Evolutionary conservation across 2,888 invertebrate species (phyloP).

Genomic region (Suillia variegata): DNA sequence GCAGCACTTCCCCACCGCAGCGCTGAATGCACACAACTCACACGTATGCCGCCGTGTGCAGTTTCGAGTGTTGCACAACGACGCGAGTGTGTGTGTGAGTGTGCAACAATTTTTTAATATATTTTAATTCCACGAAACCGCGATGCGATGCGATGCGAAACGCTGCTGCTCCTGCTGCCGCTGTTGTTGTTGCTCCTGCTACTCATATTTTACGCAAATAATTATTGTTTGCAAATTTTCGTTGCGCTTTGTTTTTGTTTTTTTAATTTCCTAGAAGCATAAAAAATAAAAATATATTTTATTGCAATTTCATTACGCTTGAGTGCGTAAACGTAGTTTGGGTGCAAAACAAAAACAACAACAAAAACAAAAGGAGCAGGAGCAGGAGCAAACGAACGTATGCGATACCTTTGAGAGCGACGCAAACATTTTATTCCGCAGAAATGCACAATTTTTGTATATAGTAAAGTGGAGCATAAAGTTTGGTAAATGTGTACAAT

Average conservation of each 20-base stretch:
- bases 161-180: too few species aligned
- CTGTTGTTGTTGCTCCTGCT: too few species aligned
- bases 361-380: neutral
- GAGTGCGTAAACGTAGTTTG: neutral
- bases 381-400: neutral
- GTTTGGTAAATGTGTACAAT: too few species aligned
- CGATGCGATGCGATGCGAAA: too few species aligned
- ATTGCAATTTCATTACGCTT: neutral
- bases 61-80: neutral
- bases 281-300: too few species aligned
- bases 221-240: neutral
- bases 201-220: conserved; percentile 1
- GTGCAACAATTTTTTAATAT: too few species aligned
- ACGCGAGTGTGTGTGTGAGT: neutral
- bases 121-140: too few species aligned
- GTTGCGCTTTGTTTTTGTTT: neutral
- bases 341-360: neutral
- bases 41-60: neutral
- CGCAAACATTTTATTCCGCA: too few species aligned
- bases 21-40: too few species aligned
- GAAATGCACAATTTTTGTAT: too few species aligned
- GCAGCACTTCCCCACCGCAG: neutral
- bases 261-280: neutral
- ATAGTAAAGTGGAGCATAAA: too few species aligned
- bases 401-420: neutral